Base-by-base conservation (phyloP, 2,113 vertebrate genomes). In the Callaeas wilsoni region DNA sequence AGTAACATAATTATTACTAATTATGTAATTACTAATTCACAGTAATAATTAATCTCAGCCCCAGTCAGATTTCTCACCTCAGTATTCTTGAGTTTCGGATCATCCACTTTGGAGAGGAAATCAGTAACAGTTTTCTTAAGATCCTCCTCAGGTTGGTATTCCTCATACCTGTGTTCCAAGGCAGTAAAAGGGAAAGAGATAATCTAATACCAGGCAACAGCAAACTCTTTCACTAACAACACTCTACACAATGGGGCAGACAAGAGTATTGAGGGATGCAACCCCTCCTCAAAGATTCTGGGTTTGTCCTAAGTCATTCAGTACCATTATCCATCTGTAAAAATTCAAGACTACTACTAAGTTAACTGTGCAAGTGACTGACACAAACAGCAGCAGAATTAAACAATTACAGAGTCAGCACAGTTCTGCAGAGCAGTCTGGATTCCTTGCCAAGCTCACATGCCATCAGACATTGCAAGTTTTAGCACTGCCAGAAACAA, bases 101-200 rank as follows among this genome's bases (percentile, higher is more conserved):
- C 99, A 33, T 99, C 98, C 23, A 99, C 98, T 97, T 99, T 99
- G 90, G 99, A 97, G n/a, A 99, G 98, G 25, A 99, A 99, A 93
- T 99, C 98, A 93, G 98, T 99, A 92, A 99, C 99, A 2, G 98
- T 98, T 93, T 98, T 98, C 93, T 98, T 98, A 80, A 99, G 97
- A 39, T 99, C 99, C 50, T 99, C 99, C 77, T 98, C 99, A 41
- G 99, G 97, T 32, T 98, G 98, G 84, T 99, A 99, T 41, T 99
- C 99, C 50, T 99, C 98, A 60, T 98, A 98, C 99, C 99, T 99
- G 78, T 33, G 78, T 79, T 42, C 84, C 71, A 63, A 85, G 53
- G 41, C 39, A 80, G 25, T 50, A 67, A 92, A 88, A 29, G 6
- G 8, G 8, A 57, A 70, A 89, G 26, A 87, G 26, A 25, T 0